Percentiles rank a stretch among this genome's conserved stretches.
These are phyloP conservation scores for Lasioglossum vierecki DNA, from an alignment of 2,888 invertebrate species.

Conservation along the genomic window DNA sequence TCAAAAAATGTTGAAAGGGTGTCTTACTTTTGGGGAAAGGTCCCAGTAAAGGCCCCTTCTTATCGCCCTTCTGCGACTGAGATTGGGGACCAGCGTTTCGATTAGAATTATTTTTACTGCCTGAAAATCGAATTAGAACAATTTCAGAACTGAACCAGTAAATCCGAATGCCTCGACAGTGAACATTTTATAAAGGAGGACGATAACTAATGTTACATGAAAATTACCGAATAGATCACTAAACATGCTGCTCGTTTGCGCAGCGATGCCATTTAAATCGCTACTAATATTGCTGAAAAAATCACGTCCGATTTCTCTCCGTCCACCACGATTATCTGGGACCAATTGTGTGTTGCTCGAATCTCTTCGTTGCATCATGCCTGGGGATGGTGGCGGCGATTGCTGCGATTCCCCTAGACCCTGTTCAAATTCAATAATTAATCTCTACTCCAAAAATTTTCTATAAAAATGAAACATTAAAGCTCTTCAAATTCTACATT, in stretches of 20 bases:
- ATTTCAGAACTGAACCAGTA: background rate
- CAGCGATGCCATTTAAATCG: conserved; percentile 96
- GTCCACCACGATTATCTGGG: conserved; percentile 85
- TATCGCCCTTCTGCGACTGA: conserved; percentile 85
- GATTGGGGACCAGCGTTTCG: conserved; percentile 80
- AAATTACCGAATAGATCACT: conserved; percentile 94
- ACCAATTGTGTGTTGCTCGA: conserved; percentile 87
- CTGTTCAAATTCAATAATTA: conserved; percentile 71
- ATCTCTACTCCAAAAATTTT: background rate
- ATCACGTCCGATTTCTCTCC: conserved; percentile 88
- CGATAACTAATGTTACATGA: background rate
- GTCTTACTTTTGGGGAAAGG: conserved; percentile 89
- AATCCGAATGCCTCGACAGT: background rate
- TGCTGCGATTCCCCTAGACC: conserved; percentile 85
- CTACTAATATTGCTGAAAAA: conserved; percentile 96
- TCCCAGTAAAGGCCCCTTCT: conserved; percentile 87
- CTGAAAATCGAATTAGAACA: conserved; percentile 65
- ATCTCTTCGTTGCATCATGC: conserved; percentile 84
- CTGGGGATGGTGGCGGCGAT: conserved; percentile 78
- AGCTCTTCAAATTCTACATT: background rate
- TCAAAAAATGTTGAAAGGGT: too few species aligned
- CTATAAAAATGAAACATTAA: background rate
- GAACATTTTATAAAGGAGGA: conserved; percentile 21
- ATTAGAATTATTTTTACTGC: conserved; percentile 82
- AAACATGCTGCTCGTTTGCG: conserved; percentile 96